A percentile compares a stretch with the other conserved stretches of the same genome.
Conservation (phyloP, 1,140 invertebrate species). For the Orchestia grillus region DNA sequence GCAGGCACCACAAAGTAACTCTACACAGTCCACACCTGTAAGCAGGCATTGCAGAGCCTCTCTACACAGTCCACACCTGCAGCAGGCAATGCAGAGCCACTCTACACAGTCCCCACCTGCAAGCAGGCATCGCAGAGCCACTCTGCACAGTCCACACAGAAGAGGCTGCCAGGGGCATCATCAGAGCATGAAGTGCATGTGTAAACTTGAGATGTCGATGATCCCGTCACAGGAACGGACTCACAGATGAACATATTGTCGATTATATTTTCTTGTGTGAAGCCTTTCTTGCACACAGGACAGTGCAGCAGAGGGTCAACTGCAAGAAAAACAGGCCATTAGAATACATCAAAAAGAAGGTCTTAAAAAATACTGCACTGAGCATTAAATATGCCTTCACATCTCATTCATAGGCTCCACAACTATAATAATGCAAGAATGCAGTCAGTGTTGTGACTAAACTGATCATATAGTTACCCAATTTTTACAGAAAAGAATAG, state of each 20-base stretch:
- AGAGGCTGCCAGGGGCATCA: conserved; percentile 83
- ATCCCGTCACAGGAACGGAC: conserved; percentile 69
- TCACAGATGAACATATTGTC: conserved; percentile 84
- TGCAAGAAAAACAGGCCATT: conserved; percentile 53
- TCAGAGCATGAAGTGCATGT: conserved; percentile 89
- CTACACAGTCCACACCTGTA: conserved; percentile 75
- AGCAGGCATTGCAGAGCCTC: conserved; percentile 91
- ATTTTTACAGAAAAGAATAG: too few species aligned
- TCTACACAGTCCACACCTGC: conserved; percentile 81
- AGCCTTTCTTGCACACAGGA: conserved; percentile 77
- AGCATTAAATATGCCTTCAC: not conserved
- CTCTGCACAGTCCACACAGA: conserved; percentile 90
- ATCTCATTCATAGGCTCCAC: too few species aligned
- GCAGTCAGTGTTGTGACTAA: too few species aligned
- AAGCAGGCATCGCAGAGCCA: conserved; percentile 93
- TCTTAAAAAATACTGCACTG: not conserved
- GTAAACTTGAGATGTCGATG: conserved; percentile 72
- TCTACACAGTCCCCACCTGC: conserved; percentile 73
- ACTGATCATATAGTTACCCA: too few species aligned
- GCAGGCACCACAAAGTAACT: too few species aligned
- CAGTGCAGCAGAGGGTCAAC: conserved; percentile 71
- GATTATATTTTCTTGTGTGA: conserved; percentile 77
- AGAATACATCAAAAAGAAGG: not conserved
- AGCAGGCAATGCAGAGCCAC: too few species aligned
- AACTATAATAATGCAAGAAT: too few species aligned